A percentile compares a stretch with the other conserved stretches of the same genome.
These are phyloP conservation scores for Caradrina clavipalpis DNA, from an alignment of 2,888 invertebrate genomes.

Conservation along the genomic window DNA sequence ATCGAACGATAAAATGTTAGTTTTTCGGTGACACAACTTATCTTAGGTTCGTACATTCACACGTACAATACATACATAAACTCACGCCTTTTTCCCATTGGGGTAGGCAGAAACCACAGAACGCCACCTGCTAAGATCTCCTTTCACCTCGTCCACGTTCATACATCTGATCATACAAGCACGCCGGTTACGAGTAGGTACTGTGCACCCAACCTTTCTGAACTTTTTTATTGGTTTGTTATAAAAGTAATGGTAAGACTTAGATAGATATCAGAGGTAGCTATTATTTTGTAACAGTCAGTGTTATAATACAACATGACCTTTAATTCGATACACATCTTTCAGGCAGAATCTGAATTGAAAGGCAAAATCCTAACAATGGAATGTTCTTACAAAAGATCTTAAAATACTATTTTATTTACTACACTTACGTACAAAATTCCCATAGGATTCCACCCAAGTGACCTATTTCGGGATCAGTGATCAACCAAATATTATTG, in stretches of 20 bases:
- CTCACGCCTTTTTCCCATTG: not conserved
- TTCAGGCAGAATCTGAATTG: too few relatives aligned
- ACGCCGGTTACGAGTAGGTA: too few relatives aligned
- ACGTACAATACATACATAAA: not conserved
- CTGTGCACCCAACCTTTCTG: too few relatives aligned
- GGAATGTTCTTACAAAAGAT: not conserved
- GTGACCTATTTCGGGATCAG: conserved; percentile 27
- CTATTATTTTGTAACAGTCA: conserved; percentile 5
- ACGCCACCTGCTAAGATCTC: too few relatives aligned
- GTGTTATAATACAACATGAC: not conserved
- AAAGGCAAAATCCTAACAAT: not conserved
- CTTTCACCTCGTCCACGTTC: too few relatives aligned
- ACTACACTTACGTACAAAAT: not conserved
- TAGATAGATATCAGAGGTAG: not conserved
- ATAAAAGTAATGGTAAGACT: too few relatives aligned
- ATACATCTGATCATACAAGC: too few relatives aligned
- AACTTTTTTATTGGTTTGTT: too few relatives aligned
- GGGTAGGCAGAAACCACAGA: too few relatives aligned
- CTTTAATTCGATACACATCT: too few relatives aligned
- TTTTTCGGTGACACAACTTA: not conserved
- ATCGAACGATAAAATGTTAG: not conserved
- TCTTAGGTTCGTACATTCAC: not conserved
- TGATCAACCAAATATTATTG: conserved; percentile 47
- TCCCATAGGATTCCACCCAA: not conserved
- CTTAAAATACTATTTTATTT: not conserved